Evolutionary conservation across 2,888 invertebrate genomes (phyloP), one percentile per base, ranked within the genome.

Genomic region (Oscheius sp.): DNA sequence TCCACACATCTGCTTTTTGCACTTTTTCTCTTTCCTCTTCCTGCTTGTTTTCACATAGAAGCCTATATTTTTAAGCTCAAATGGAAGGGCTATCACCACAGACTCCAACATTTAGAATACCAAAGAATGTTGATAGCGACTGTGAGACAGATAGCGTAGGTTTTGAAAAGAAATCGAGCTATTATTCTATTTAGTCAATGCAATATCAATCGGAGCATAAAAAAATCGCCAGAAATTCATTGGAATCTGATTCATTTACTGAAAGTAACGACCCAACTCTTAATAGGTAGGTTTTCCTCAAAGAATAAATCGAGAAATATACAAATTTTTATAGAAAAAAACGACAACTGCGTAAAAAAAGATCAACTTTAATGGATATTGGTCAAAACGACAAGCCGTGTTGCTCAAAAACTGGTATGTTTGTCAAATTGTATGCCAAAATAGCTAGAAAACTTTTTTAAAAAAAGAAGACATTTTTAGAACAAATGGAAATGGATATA

Each of bases 221-320:
- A 23, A 66, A 64, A 23, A 73, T 75, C 8, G 75, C 74, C 12
- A 66, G 63, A 12, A 76, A 77, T 5, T 77, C 79, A 0, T 50
- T 81, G 17, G 81, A 81, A 63, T 81, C 81, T 3, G 81, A 81
- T 53, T 75, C 76, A 10, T 65, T 73, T 8, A 75, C 81, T 3
- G 81, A 81, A 33, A 45, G 72, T 4, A 45, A 75, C 3, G 42
- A 52, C 12, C 69, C 63, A 12, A 66, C 45, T 12, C 42, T 50
- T 10, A 71, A 72, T 37, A 71, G 73, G 31, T 52, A 46, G 17
- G 58, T 63, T 33, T 37, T n/a, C n/a, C n/a, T n/a, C n/a, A n/a
- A n/a, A n/a, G n/a, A n/a, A n/a, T n/a, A n/a, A n/a, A n/a, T n/a
- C n/a, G n/a, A n/a, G n/a, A n/a, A n/a, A 2, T 55, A 20, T n/a